Percentiles rank a stretch among this genome's conserved stretches.
phyloP scores from a whole-genome alignment of 2,888 invertebrate species.

The Omphaloscelis lunosa region DNA sequence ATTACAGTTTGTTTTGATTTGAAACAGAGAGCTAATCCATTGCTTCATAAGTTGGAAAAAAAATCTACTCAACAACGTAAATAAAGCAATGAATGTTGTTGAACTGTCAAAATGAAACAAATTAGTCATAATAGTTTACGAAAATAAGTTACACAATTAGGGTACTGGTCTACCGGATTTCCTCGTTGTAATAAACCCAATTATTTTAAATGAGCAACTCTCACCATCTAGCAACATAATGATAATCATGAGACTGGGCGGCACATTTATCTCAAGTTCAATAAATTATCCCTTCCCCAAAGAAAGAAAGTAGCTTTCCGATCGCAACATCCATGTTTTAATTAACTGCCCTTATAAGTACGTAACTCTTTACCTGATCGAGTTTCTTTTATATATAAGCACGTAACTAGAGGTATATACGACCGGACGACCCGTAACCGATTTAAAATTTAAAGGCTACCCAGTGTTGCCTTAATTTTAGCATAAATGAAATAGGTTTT shows the following conservation, averaged over 20 bases:
- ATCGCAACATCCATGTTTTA: constrained; percentile 13
- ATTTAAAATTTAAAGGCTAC: not conserved
- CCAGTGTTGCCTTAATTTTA: not conserved
- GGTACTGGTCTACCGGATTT: not conserved
- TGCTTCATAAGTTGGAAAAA: no score
- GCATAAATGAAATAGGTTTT: not conserved
- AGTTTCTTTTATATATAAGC: constrained; percentile 26
- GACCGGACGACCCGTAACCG: not conserved
- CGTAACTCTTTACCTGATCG: constrained; percentile 20
- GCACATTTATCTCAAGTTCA: constrained; percentile 24
- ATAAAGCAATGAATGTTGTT: no score
- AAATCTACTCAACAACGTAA: no score
- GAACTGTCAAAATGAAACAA: no score
- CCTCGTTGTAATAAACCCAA: not conserved
- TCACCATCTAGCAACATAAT: constrained; percentile 11
- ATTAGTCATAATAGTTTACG: no score
- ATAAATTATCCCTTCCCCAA: constrained; percentile 8
- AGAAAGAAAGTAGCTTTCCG: constrained; percentile 52
- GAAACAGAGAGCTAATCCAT: no score
- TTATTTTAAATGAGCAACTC: constrained; percentile 13
- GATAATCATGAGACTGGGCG: constrained; percentile 2
- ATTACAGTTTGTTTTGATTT: no score
- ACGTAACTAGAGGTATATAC: not conserved
- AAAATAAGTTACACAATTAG: no score
- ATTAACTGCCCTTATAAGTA: constrained; percentile 42